Base-by-base conservation (phyloP, 2,888 invertebrate genomes). In the Athalia rosae region DNA sequence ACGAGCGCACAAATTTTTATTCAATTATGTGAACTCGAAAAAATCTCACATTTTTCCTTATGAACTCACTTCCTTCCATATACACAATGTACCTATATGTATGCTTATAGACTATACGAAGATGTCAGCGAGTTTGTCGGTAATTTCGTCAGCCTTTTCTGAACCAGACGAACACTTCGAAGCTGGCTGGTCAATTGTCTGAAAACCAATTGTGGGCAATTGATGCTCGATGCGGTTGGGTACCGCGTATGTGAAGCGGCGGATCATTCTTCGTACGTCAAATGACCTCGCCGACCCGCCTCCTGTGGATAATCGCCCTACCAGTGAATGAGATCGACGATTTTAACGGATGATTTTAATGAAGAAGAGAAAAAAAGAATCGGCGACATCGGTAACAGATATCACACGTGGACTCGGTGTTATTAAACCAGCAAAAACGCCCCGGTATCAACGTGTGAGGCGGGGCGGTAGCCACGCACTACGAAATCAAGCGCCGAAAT, bases 171-270 rank as follows among this genome's bases (percentile, higher is more conserved):
- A 61, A 59, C 2, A 61, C 28, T 61, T 28, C 8, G 11, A 61
- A 28, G 41, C 8, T 61, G 69, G 69, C 71, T 43, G 74, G 62
- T 62, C 74, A 48, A 61, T 74, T 61, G 74, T 13, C 74, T 61
- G 74, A 61, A 45, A 43, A 74, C 74, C 61, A 74, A 59, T 74
- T 74, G 61, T 48, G 61, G 45, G 15, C 74, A 74, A 61, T 74
- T 74, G 59, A 59, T 74, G 74, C 28, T 53, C 61, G 61, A 74
- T 48, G 58, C 61, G 47, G n/a, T 13, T 48, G 61, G 8, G 8
- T 15, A 41, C 50, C 15, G 7, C 7, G 62, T 11, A 4, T 47
- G 64, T 62, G 61, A 56, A 62, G 74, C 74, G 48, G 58, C 61
- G 48, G 58, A 74, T 74, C 74, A 74, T 61, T 74, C 74, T 71